A percentile compares a stretch with the other conserved stretches of the same genome.
phyloP scores from a whole-genome alignment of 2,113 vertebrate species.

The Litocranius walleri region DNA sequence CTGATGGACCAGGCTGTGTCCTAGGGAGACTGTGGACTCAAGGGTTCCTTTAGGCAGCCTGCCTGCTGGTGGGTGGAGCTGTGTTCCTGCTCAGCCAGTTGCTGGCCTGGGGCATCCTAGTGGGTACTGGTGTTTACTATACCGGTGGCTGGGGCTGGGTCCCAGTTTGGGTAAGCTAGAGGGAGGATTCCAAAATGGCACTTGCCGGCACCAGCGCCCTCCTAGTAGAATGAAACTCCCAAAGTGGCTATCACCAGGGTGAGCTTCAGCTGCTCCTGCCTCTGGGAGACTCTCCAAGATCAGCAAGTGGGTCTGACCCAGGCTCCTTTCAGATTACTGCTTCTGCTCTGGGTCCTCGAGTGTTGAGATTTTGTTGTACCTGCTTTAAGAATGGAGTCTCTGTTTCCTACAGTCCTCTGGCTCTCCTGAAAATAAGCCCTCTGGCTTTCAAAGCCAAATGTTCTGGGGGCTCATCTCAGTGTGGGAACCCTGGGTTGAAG shows the following conservation, averaged over 20 bases:
- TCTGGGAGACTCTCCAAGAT: not conserved
- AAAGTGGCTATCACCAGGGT: not conserved
- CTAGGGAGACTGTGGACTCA: not conserved
- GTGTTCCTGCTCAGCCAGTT: not conserved
- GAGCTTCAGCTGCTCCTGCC: no score
- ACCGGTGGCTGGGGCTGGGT: not conserved
- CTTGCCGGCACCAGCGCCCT: not conserved
- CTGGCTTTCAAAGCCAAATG: not conserved
- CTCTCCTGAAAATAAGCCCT: not conserved
- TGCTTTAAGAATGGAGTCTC: not conserved
- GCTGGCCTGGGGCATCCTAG: not conserved
- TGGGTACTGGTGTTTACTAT: not conserved
- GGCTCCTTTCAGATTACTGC: not conserved
- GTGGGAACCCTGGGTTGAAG: not conserved
- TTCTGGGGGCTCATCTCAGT: not conserved
- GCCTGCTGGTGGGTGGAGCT: not conserved
- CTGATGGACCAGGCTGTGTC: not conserved
- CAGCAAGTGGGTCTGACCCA: not conserved
- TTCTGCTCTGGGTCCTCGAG: not conserved
- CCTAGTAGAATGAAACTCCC: not conserved
- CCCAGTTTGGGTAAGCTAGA: not conserved
- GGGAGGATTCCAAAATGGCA: not conserved
- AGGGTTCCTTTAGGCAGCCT: not conserved
- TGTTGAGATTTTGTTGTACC: not conserved
- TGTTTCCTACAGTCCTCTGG: not conserved